Percentiles rank a stretch among this genome's conserved stretches.
phyloP scores from a whole-genome alignment of 2,888 invertebrate genomes.

The Thumatha senex region DNA sequence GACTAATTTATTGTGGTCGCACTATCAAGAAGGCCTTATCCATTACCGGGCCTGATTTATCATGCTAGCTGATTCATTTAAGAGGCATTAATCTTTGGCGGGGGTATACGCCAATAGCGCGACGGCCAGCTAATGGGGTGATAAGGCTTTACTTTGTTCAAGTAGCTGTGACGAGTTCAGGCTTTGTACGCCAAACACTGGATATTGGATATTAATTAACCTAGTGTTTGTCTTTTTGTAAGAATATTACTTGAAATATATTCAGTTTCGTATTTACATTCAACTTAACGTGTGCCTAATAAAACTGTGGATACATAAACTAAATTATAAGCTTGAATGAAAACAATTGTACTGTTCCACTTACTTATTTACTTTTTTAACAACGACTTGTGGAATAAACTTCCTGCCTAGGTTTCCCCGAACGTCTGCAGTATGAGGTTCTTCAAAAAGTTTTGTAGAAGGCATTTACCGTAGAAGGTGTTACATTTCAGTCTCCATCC shows the following conservation, averaged over 20 bases:
- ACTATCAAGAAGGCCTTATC: conserved; percentile 68
- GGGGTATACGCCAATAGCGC: conserved; percentile 46
- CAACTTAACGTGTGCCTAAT: conserved; percentile 50
- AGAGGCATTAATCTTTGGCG: conserved; percentile 67
- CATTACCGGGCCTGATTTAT: conserved; percentile 75
- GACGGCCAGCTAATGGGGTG: conserved; percentile 58
- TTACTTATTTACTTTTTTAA: no score
- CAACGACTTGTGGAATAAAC: no score
- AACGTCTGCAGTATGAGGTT: no score
- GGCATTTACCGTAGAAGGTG: no score
- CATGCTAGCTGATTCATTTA: conserved; percentile 78
- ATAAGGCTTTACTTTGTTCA: conserved; percentile 72
- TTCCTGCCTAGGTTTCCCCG: no score
- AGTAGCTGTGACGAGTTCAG: conserved; percentile 65
- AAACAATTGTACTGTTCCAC: no score
- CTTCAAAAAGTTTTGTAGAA: no score
- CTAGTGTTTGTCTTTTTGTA: conserved; percentile 70
- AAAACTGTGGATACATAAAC: conserved; percentile 21
- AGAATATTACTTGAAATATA: conserved; percentile 41
- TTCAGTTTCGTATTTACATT: conserved; percentile 52
- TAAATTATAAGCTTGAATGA: no score
- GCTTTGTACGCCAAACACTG: conserved; percentile 54
- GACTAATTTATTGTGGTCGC: conserved; percentile 64
- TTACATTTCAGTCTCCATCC: no score
- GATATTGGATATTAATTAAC: conserved; percentile 77